Evolutionary conservation across 2,888 invertebrate species (phyloP), one percentile per base, ranked within the genome.

Genomic region (Orthosia cruda): DNA sequence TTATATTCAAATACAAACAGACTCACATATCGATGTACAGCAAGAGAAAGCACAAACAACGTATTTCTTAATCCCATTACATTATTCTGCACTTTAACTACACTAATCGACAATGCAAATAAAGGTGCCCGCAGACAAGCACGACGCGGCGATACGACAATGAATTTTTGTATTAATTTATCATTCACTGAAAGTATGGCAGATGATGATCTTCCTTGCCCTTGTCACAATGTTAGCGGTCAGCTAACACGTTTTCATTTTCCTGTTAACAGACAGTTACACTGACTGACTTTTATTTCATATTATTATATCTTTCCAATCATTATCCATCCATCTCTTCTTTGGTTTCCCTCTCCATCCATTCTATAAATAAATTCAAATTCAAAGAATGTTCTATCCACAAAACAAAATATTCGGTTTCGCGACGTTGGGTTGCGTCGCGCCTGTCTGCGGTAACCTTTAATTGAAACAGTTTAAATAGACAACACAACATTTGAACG

Each of bases 31-130:
- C 13, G 54, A 80, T 50, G n/a, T 13, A 20, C 15, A 55, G 15
- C 40, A 50, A 65, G 47, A 55, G 23, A 66, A 67, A 62, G n/a
- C 23, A 57, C 18, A 77, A 45, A 55, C 45, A 55, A 23, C 32
- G 49, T 63, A 77, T 50, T 66, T 66, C 55, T 57, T 26, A 78
- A 67, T 57, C 18, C 26, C 13, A 32, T 69, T 40, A 81, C 67
- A 64, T 54, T 76, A 79, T 69, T 63, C 52, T 54, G 12, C 59
- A 62, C 78, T 71, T 54, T 18, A 55, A 54, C 40, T 45, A 15
- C 47, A 23, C 59, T 57, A 70, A 82, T 82, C 54, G 50, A 23
- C 62, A 66, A 23, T n/a, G 57, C 71, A 66, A 83, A 78, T 83
- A 80, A 61, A 61, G 61, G 61, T 45, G 4, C 20, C 1, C 20